Base-by-base conservation (phyloP, 2,888 invertebrate genomes). In the Agriopis leucophaearia region DNA sequence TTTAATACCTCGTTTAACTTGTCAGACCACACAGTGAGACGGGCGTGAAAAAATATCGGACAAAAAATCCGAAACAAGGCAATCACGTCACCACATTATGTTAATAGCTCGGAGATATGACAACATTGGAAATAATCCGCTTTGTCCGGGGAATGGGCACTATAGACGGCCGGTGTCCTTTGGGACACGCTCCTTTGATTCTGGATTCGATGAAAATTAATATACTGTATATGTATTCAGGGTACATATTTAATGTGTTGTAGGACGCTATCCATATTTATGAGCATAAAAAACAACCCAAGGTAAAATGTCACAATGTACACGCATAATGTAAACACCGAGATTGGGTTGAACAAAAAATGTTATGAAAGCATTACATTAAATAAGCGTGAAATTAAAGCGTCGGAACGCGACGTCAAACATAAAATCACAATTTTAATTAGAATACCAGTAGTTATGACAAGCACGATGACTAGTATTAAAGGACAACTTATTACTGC, bases 91-190 rank as follows among this genome's bases (percentile, higher is more conserved):
- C 79, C 87, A 83, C 84, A 91, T 92, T 92, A 93, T 90, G 91
- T 81, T 93, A 92, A 92, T 91, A 89, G 86, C 78, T 79, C 75
- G 64, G 81, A 85, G 87, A 91, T 91, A 90, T 91, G 91, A 92
- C 91, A 89, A 88, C 90, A 89, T 85, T 75, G 83, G 82, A 83
- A 81, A 86, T 93, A 94, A 94, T 92, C 93, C 92, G 84, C 93
- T 92, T 94, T 92, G 88, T 89, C 87, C 89, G 81, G 76, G 78
- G 83, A 87, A 88, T 87, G 86, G 88, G 77, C 83, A 86, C 88
- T 89, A 90, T 90, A 90, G 84, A 78, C 81, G 81, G 74, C 74
- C 74, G 57, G 81, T 82, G 82, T 84, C 92, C 89, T 77, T 62
- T 62, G 90, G 91, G 92, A 91, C 79, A 62, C 67, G 77, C 74